Conservation (phyloP, 2,888 invertebrate species). For the Macaria liturata region DNA sequence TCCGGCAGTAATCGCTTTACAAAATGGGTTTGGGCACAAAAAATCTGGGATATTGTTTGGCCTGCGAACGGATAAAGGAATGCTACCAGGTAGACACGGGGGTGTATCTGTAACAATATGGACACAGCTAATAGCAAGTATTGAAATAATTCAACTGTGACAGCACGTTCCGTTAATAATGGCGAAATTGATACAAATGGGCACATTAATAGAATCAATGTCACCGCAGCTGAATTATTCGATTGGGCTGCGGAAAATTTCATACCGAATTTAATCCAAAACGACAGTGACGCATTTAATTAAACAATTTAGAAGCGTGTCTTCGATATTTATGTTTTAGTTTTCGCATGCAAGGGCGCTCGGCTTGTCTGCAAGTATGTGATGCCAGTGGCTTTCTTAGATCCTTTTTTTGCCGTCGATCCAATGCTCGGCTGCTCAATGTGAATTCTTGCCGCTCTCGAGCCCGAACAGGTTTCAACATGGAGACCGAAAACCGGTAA, state of each 20-base stretch:
- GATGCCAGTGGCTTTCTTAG: constrained; percentile 62
- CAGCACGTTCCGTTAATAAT: constrained; percentile 57
- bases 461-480: constrained; percentile 74
- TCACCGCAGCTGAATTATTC: constrained; percentile 43
- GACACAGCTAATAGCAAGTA: constrained; percentile 49
- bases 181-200: constrained; percentile 57
- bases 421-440: constrained; percentile 61
- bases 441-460: constrained; percentile 71
- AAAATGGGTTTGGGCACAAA: constrained; percentile 58
- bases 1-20: constrained; percentile 75
- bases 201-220: constrained; percentile 51
- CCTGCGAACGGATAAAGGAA: constrained; percentile 60
- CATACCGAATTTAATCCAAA: constrained; percentile 32
- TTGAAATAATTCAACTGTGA: constrained; percentile 59
- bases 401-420: constrained; percentile 63
- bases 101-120: constrained; percentile 60
- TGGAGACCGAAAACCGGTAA: constrained; percentile 73
- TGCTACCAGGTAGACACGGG: constrained; percentile 70
- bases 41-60: constrained; percentile 58
- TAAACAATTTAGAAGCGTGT: constrained; percentile 19
- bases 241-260: constrained; percentile 35
- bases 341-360: constrained; percentile 47
- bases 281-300: constrained; percentile 23
- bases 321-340: constrained; percentile 42
- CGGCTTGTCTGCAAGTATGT: constrained; percentile 49